phyloP scores from a whole-genome alignment of 2,888 invertebrate genomes.

The Lycaena phlaeas region DNA sequence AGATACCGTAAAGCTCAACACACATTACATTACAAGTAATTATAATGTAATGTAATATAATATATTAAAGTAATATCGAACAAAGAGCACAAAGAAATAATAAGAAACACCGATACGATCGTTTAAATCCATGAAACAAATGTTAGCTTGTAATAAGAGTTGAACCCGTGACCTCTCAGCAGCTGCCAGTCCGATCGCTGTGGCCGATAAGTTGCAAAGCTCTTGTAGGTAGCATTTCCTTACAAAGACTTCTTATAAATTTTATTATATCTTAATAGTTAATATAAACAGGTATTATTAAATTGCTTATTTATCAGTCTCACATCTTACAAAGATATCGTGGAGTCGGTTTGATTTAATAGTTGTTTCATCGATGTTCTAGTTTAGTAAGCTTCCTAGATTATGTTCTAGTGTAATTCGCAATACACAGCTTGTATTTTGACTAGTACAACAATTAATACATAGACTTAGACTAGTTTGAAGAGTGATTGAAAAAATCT shows the following conservation, averaged over 20 bases:
- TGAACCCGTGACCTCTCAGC: conserved; percentile 3
- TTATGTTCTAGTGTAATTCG: conserved; percentile 15
- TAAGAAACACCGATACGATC: conserved; percentile 1
- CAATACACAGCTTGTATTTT: too few relatives aligned
- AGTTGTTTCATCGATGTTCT: conserved; percentile 24
- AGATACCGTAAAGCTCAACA: too few relatives aligned
- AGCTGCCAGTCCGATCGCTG: conserved; percentile 2
- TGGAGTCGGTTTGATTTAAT: conserved; percentile 19
- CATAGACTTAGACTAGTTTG: too few relatives aligned
- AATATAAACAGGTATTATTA: conserved; percentile 5
- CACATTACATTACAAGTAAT: too few relatives aligned
- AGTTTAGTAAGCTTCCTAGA: conserved; percentile 23
- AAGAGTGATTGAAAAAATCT: too few relatives aligned
- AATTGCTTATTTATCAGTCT: conserved; percentile 7
- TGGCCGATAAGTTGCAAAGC: not conserved
- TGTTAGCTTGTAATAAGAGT: conserved; percentile 2
- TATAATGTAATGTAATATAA: too few relatives aligned
- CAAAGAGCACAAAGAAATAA: not conserved
- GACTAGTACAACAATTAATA: too few relatives aligned
- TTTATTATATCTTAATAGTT: not conserved
- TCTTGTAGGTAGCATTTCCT: not conserved
- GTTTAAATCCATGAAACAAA: conserved; percentile 2
- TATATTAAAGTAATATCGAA: too few relatives aligned
- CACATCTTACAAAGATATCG: conserved; percentile 2
- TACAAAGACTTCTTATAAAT: not conserved